phyloP scores from a whole-genome alignment of 1,140 invertebrate genomes.

The Dendroctonus ponderosae region DNA sequence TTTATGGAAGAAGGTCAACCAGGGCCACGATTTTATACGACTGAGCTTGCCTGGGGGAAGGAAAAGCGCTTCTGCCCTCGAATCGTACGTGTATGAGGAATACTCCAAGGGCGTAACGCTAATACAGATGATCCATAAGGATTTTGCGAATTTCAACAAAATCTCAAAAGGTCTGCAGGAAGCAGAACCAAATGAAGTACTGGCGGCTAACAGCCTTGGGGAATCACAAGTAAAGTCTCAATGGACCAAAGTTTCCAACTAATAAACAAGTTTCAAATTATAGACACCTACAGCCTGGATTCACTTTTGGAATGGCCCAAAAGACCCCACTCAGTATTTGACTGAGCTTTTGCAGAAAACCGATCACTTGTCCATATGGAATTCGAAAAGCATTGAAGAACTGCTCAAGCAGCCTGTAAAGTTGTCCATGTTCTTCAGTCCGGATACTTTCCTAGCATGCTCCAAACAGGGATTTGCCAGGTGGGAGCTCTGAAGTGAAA shows the following conservation, averaged over 20 bases:
- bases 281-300: constrained; percentile 77
- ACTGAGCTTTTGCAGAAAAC: constrained; percentile 64
- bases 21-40: constrained; percentile 49
- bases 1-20: constrained; percentile 74
- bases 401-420: constrained; percentile 62
- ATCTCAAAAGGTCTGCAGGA: constrained; percentile 60
- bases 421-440: constrained; percentile 73
- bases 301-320: constrained; percentile 74
- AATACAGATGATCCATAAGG: constrained; percentile 57
- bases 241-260: constrained; percentile 1
- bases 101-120: constrained; percentile 54
- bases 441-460: constrained; percentile 79
- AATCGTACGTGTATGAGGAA: constrained; percentile 59
- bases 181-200: constrained; percentile 55
- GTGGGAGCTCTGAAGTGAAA: constrained; percentile 54
- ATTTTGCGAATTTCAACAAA: constrained; percentile 62
- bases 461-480: constrained; percentile 77
- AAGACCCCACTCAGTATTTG: constrained; percentile 70
- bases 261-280: constrained; percentile 2
- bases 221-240: constrained; percentile 56
- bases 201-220: constrained; percentile 58
- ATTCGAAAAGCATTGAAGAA: constrained; percentile 47
- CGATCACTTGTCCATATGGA: constrained; percentile 52
- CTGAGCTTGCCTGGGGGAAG: constrained; percentile 46
- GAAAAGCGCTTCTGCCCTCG: constrained; percentile 52